Evolutionary conservation across 2,113 vertebrate genomes (phyloP).

Genomic region (Toxotes jaculatrix): DNA sequence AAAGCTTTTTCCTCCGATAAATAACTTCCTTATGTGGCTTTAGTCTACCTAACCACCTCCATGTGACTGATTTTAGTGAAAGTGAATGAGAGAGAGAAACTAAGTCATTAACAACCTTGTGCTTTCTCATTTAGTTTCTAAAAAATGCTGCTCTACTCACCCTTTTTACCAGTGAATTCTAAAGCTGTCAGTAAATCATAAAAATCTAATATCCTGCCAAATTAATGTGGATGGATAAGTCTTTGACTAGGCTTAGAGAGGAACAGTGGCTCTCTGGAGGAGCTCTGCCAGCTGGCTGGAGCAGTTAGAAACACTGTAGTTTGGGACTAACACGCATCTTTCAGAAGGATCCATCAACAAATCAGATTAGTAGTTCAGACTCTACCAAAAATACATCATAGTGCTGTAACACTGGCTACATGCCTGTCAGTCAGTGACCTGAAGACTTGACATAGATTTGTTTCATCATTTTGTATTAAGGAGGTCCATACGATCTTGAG

Average conservation of each 20-base stretch:
- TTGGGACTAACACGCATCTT: conserved; percentile 35
- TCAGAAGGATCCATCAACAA: conserved; percentile 48
- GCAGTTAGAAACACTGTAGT: conserved; percentile 34
- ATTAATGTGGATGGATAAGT: conserved; percentile 39
- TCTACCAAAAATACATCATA: conserved; percentile 24
- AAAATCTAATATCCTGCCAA: conserved; percentile 34
- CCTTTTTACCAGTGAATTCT: not conserved
- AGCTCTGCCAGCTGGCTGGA: conserved; percentile 56
- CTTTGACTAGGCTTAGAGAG: conserved; percentile 22
- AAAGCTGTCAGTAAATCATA: conserved; percentile 42
- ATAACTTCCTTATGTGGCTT: conserved; percentile 11
- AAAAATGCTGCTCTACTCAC: not conserved
- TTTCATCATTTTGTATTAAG: conserved; percentile 13
- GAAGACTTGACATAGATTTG: conserved; percentile 11
- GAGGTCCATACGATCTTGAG: conserved; percentile 13
- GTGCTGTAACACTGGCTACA: not conserved
- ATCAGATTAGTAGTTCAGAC: conserved; percentile 53
- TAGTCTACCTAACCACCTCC: not conserved
- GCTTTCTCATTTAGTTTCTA: conserved; percentile 13
- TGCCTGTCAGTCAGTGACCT: conserved; percentile 4
- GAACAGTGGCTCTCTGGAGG: conserved; percentile 11
- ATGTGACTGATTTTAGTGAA: not conserved
- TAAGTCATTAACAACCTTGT: not conserved
- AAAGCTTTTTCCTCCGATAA: conserved; percentile 52
- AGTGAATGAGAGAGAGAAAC: not conserved